These are phyloP conservation scores for Trachelipus rathkii DNA, from an alignment of 1,140 invertebrate species.

Conservation along the genomic window DNA sequence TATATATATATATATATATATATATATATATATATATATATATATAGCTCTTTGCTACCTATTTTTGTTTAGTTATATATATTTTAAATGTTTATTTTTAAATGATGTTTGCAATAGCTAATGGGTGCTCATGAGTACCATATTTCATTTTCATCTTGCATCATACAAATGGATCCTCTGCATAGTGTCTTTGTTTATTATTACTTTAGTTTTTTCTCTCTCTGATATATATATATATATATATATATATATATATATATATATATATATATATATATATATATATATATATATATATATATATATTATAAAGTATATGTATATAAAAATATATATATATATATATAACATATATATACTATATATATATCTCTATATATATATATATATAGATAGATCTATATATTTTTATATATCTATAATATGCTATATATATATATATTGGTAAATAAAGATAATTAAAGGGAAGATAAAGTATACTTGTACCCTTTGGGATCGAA, in stretches of 20 bases:
- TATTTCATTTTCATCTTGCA: too few relatives aligned
- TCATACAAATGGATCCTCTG: constrained; percentile 43
- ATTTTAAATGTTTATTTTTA: not conserved
- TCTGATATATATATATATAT: not conserved
- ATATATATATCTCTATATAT: too few relatives aligned
- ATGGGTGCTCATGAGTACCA: too few relatives aligned
- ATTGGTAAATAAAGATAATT: too few relatives aligned
- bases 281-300: constrained; percentile 15
- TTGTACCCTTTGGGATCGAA: too few relatives aligned
- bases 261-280: constrained; percentile 2
- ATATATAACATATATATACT: not conserved
- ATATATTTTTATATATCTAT: too few relatives aligned
- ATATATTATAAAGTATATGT: not conserved
- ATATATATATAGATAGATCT: too few relatives aligned
- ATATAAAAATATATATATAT: not conserved
- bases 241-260: not conserved
- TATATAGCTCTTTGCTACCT: too few relatives aligned
- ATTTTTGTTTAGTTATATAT: not conserved
- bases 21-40: too few relatives aligned
- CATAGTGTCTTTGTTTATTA: constrained; percentile 35
- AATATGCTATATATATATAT: too few relatives aligned
- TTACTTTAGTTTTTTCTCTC: not conserved
- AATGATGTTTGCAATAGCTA: constrained; percentile 27
- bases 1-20: too few relatives aligned
- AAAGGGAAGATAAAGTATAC: too few relatives aligned